Evolutionary conservation across 2,888 invertebrate genomes (phyloP).

Genomic region (Epirrhoe tristata): DNA sequence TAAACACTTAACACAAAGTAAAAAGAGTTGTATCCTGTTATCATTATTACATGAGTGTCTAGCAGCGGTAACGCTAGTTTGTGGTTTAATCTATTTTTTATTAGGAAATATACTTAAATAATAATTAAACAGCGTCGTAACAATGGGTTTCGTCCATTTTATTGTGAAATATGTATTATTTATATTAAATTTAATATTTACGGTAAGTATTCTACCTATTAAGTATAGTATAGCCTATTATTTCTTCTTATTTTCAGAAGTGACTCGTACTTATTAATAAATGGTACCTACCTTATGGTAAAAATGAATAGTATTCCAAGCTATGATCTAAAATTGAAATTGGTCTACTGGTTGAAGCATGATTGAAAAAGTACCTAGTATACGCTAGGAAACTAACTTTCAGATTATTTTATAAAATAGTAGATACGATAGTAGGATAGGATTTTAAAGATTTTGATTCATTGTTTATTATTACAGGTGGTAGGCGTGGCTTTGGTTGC

Average conservation of each 20-base stretch:
- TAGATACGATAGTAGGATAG: no score
- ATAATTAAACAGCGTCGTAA: not conserved
- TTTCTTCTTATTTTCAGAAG: not conserved
- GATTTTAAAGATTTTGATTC: not conserved
- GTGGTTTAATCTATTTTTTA: not conserved
- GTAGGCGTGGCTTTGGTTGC: not conserved
- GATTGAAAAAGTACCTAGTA: no score
- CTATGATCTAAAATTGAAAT: no score
- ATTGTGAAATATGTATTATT: conserved; percentile 20
- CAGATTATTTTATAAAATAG: no score
- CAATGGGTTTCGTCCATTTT: conserved; percentile 10
- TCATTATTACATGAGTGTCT: not conserved
- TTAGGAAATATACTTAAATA: not conserved
- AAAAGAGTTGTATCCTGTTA: not conserved
- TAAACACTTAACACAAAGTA: conserved; percentile 3
- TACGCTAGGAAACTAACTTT: no score
- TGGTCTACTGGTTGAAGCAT: no score
- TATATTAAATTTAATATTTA: conserved; percentile 18
- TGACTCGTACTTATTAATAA: no score
- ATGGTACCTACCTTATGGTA: no score
- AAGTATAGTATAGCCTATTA: no score
- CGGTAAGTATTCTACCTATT: conserved; percentile 9
- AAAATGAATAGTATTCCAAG: no score
- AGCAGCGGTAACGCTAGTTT: conserved; percentile 1
- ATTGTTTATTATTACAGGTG: conserved; percentile 13